Evolutionary conservation across 2,797 vertebrate genomes (phyloP).

Genomic region (Eupleurogrammus muticus): DNA sequence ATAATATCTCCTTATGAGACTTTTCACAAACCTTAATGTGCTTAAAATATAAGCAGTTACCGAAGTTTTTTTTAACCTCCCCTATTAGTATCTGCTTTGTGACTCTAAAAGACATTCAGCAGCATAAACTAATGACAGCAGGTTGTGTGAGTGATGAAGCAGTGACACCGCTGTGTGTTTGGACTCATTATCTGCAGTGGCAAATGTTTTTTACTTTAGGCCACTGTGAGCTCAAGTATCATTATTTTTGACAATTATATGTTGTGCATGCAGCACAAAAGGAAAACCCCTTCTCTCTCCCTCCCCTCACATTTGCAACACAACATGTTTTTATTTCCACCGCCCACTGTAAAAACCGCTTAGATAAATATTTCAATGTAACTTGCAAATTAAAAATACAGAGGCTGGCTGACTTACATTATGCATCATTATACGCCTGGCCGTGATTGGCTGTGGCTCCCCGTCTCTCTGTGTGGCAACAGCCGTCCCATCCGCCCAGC

Average conservation of each 20-base stretch:
- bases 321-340: background rate
- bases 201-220: background rate
- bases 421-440: constrained; percentile 60
- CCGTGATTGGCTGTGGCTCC: constrained; percentile 76
- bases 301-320: background rate
- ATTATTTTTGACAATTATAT: background rate
- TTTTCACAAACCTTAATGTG: background rate
- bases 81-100: background rate
- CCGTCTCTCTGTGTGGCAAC: constrained; percentile 80
- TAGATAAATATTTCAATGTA: constrained; percentile 69
- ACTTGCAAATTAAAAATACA: constrained; percentile 73
- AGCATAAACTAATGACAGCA: background rate
- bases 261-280: background rate
- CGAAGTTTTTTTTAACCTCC: too few species aligned
- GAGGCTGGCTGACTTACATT: constrained; percentile 68
- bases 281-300: background rate
- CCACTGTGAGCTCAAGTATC: background rate
- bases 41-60: background rate
- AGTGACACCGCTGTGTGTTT: constrained; percentile 14
- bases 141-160: constrained; percentile 6
- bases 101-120: background rate
- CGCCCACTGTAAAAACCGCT: background rate
- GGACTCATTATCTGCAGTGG: background rate
- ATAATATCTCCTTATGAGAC: background rate
- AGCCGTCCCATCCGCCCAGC: constrained; percentile 80